Percentiles rank a stretch among this genome's conserved stretches.
Conservation (phyloP, 2,888 invertebrate genomes). For the Rapana venosa region DNA sequence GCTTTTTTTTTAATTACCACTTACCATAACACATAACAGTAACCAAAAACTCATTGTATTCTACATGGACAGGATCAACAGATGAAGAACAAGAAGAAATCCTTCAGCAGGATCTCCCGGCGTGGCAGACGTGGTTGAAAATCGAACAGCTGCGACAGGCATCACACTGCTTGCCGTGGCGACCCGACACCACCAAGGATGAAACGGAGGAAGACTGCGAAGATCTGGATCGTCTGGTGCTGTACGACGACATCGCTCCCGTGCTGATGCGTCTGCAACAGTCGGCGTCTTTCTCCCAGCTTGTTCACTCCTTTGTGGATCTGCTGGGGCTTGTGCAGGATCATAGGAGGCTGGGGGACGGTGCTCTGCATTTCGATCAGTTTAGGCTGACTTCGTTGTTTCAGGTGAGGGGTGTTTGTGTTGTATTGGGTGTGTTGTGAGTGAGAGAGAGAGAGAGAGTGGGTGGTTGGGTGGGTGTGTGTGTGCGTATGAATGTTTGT, state of each 20-base stretch:
- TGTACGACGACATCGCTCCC: conserved; percentile 76
- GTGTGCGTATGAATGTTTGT: background rate
- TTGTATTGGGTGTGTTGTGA: no score
- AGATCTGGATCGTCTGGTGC: conserved; percentile 77
- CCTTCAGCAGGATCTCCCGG: conserved; percentile 52
- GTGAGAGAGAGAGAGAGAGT: no score
- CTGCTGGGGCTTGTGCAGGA: conserved; percentile 47
- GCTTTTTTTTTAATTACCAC: no score
- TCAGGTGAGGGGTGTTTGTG: conserved; percentile 12
- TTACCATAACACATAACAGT: background rate
- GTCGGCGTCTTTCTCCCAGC: conserved; percentile 43
- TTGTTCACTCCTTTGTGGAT: conserved; percentile 48
- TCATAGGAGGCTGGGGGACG: background rate
- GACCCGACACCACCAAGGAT: conserved; percentile 64
- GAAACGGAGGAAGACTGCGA: conserved; percentile 77
- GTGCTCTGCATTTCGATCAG: conserved; percentile 27
- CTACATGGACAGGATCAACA: conserved; percentile 49
- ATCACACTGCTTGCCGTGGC: conserved; percentile 78
- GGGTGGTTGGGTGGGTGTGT: background rate
- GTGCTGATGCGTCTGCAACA: conserved; percentile 63
- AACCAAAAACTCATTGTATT: background rate
- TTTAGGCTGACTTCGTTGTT: conserved; percentile 30
- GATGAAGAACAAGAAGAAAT: conserved; percentile 66
- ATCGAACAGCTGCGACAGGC: conserved; percentile 75
- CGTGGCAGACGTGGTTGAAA: conserved; percentile 72